phyloP scores from a whole-genome alignment of 2,797 vertebrate species.

The Miichthys miiuy region DNA sequence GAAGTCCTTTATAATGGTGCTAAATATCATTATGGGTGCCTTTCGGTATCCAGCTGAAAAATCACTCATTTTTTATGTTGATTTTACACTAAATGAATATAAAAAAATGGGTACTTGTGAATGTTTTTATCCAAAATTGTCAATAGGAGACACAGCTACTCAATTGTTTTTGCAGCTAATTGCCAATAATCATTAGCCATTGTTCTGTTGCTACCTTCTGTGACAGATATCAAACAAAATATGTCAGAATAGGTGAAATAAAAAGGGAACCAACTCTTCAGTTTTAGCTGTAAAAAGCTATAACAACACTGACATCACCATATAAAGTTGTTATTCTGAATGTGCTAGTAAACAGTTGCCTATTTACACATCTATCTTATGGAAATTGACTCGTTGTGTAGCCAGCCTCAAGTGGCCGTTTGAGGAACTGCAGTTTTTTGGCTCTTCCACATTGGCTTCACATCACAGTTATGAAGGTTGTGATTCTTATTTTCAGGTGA shows the following conservation, averaged over 20 bases:
- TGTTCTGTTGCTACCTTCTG: not conserved
- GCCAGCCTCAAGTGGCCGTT: too few species aligned
- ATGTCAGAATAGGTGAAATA: not conserved
- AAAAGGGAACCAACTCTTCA: too few species aligned
- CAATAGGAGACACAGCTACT: not conserved
- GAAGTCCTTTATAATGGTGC: slow-evolving; percentile 8
- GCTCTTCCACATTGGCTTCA: too few species aligned
- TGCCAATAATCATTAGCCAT: not conserved
- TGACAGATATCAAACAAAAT: not conserved
- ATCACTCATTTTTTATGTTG: not conserved
- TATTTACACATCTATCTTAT: too few species aligned
- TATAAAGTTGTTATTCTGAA: too few species aligned
- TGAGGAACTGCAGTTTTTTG: too few species aligned
- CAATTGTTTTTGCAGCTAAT: not conserved
- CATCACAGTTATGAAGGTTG: too few species aligned
- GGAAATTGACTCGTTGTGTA: too few species aligned
- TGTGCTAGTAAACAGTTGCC: too few species aligned
- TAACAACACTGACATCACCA: too few species aligned
- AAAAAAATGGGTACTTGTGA: not conserved
- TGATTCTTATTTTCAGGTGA: too few species aligned
- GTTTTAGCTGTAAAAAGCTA: too few species aligned
- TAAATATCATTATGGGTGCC: slow-evolving; percentile 7
- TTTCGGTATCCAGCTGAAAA: slow-evolving; percentile 23
- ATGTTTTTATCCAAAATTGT: not conserved
- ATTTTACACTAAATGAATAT: slow-evolving; percentile 2